Percentiles rank a stretch among this genome's conserved stretches.
phyloP scores from a whole-genome alignment of 2,888 invertebrate species.

The Clunio marinus region DNA sequence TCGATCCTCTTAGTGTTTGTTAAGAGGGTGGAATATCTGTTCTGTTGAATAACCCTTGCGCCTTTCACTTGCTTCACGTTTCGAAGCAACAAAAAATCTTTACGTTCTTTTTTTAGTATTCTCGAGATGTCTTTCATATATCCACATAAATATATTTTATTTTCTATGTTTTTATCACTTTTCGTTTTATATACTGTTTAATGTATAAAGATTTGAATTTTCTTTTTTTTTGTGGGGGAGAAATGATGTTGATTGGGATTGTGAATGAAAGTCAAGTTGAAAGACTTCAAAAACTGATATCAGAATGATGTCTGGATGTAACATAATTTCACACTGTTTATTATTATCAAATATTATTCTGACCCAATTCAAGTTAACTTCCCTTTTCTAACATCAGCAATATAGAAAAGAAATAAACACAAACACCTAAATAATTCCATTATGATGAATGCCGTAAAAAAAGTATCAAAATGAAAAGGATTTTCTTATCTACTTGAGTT shows the following conservation, averaged over 20 bases:
- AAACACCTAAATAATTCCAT: neutral
- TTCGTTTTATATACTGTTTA: neutral
- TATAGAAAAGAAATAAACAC: neutral
- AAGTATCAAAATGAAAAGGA: neutral
- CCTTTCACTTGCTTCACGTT: neutral
- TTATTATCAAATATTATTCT: too few species aligned
- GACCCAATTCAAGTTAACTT: too few species aligned
- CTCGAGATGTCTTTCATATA: neutral
- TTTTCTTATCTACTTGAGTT: too few species aligned
- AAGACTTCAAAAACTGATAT: too few species aligned
- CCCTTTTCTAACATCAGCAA: too few species aligned
- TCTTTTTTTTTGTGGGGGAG: too few species aligned
- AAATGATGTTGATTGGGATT: too few species aligned
- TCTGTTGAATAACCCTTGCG: neutral
- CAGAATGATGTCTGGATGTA: too few species aligned
- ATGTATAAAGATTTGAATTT: neutral
- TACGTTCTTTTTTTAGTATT: neutral
- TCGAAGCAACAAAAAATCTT: constrained; percentile 5
- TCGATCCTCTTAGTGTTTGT: constrained; percentile 10
- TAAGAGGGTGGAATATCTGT: neutral
- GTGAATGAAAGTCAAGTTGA: too few species aligned
- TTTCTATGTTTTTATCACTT: neutral
- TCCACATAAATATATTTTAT: neutral
- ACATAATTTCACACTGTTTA: too few species aligned
- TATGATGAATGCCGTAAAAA: neutral